Evolutionary conservation across 2,797 vertebrate species (phyloP).

Genomic region (Setipinna tenuifilis): DNA sequence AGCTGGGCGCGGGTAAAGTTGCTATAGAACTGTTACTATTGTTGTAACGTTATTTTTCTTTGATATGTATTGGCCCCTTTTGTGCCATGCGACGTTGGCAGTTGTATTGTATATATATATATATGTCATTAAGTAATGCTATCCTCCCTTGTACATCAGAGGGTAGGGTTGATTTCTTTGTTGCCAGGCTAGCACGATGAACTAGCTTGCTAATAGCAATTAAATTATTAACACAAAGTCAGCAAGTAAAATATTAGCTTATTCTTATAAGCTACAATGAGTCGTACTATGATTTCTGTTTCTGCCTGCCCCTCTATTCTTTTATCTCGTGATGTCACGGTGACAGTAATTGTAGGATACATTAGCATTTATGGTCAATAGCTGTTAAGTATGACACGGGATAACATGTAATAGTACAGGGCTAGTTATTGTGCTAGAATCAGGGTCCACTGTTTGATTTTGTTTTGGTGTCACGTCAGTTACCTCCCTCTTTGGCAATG

Average conservation of each 20-base stretch:
- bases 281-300: too few species aligned
- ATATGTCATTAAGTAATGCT: background rate
- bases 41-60: background rate
- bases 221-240: too few species aligned
- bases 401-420: background rate
- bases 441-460: background rate
- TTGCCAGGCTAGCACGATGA: background rate
- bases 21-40: background rate
- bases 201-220: background rate
- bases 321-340: too few species aligned
- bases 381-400: background rate
- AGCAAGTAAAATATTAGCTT: too few species aligned
- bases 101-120: background rate
- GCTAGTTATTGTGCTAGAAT: background rate
- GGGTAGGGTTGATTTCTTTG: background rate
- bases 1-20: background rate
- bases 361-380: background rate
- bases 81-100: too few species aligned
- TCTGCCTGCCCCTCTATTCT: too few species aligned
- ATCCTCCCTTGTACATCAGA: background rate
- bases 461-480: slow-evolving; percentile 17
- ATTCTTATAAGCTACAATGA: too few species aligned
- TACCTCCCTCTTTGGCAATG: slow-evolving; percentile 53
- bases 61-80: background rate
- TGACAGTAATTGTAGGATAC: background rate